A percentile compares a stretch with the other conserved stretches of the same genome.
Conservation (phyloP, 2,888 invertebrate genomes). For the Darwinula stevensoni region DNA sequence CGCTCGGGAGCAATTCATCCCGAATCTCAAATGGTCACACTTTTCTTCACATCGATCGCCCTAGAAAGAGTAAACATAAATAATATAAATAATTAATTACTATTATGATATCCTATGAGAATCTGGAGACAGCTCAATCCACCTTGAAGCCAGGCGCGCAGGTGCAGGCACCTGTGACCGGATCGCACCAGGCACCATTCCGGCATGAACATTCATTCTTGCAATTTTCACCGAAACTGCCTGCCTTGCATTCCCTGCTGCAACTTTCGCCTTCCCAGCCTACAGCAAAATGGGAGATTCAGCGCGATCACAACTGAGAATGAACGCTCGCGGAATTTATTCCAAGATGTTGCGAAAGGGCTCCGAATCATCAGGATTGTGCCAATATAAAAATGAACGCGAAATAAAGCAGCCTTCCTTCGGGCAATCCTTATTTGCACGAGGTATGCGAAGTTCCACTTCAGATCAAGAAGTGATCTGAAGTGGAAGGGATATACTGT, state of each 20-base stretch:
- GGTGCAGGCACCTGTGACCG: constrained; percentile 46
- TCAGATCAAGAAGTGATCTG: too few relatives aligned
- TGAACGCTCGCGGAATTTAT: too few relatives aligned
- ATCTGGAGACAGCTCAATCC: background rate
- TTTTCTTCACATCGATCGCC: constrained; percentile 43
- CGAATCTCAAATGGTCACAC: constrained; percentile 46
- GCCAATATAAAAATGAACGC: too few relatives aligned
- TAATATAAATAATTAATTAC: constrained; percentile 8
- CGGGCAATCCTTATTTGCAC: too few relatives aligned
- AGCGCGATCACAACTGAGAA: too few relatives aligned
- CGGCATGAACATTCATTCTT: constrained; percentile 28
- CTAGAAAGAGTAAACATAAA: constrained; percentile 11
- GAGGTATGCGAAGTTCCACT: too few relatives aligned
- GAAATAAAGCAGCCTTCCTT: too few relatives aligned
- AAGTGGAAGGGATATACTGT: too few relatives aligned
- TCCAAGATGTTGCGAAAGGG: background rate
- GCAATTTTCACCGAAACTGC: constrained; percentile 50
- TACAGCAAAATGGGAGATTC: constrained; percentile 8
- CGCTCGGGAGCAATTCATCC: constrained; percentile 38
- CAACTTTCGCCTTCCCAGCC: constrained; percentile 46
- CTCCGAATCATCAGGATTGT: too few relatives aligned
- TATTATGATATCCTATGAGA: background rate
- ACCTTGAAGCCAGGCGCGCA: constrained; percentile 42
- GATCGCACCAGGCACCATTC: constrained; percentile 54
- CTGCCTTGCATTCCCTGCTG: constrained; percentile 32